These are phyloP conservation scores for Catostylus mosaicus DNA, from an alignment of 30 jellyfish, hydroid and myxozoan species.

Conservation along the genomic window DNA sequence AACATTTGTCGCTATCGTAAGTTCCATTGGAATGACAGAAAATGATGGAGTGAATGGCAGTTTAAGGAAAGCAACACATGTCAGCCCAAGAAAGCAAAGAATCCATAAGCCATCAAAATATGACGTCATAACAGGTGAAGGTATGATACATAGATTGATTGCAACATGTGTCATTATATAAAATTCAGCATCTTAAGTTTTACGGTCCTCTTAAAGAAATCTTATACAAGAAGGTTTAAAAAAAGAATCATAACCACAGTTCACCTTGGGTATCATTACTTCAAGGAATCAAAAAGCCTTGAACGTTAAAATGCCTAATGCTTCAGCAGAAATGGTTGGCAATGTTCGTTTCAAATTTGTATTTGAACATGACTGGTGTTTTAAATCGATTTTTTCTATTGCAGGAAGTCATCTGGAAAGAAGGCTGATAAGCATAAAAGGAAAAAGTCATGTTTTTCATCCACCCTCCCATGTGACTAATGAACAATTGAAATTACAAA, in stretches of 20 bases:
- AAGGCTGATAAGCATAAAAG: constrained; percentile 26
- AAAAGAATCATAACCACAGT: no score
- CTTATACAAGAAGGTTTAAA: no score
- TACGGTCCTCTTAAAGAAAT: no score
- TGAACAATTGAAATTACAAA: neutral
- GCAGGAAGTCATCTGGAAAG: constrained; percentile 50
- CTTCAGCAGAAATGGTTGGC: no score
- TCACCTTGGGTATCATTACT: no score
- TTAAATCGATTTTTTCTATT: neutral
- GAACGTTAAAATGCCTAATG: no score
- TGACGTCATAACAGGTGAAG: constrained; percentile 64
- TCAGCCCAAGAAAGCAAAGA: constrained; percentile 13
- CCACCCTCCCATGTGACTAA: constrained; percentile 52
- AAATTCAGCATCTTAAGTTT: no score
- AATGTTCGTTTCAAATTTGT: no score
- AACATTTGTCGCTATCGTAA: constrained; percentile 62
- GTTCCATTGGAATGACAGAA: constrained; percentile 49
- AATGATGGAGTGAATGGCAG: neutral
- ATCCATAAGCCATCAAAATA: constrained; percentile 50
- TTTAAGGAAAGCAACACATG: neutral
- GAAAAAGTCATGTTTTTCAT: constrained; percentile 61
- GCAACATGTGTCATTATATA: no score
- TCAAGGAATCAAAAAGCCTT: no score
- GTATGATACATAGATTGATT: no score
- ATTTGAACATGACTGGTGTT: no score